Evolutionary conservation across 2,797 vertebrate genomes (phyloP).

Genomic region (Cyprinella venusta): DNA sequence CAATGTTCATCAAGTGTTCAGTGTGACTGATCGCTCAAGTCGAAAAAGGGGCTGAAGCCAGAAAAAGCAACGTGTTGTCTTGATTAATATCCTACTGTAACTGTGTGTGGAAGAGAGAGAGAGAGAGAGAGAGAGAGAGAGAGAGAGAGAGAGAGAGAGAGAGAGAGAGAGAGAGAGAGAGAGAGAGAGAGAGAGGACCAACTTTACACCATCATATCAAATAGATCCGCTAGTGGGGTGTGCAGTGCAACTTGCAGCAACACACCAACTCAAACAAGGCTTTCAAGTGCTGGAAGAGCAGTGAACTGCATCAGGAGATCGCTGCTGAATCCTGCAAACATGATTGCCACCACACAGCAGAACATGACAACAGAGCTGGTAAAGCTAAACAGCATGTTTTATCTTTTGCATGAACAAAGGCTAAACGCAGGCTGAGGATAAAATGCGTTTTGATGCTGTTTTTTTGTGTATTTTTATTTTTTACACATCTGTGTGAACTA

Average conservation of each 20-base stretch:
- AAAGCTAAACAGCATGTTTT: conserved; percentile 58
- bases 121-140: conserved; percentile 27
- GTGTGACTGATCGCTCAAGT: conserved; percentile 6
- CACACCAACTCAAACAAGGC: conserved; percentile 45
- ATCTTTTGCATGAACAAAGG: neutral
- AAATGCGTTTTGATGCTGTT: neutral
- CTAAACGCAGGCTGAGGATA: neutral
- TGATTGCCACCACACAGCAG: conserved; percentile 86
- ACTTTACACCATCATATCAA: conserved; percentile 43
- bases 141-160: conserved; percentile 38
- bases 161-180: conserved; percentile 48
- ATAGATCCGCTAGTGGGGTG: conserved; percentile 38
- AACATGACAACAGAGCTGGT: conserved; percentile 84
- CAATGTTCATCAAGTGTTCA: conserved; percentile 1
- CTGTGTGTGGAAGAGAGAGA: conserved; percentile 18
- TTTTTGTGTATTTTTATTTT: neutral
- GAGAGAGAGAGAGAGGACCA: conserved; percentile 29
- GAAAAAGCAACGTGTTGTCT: conserved; percentile 50
- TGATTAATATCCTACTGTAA: conserved; percentile 63
- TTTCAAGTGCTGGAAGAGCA: conserved; percentile 36
- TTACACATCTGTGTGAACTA: conserved; percentile 16
- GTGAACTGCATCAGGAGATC: conserved; percentile 19
- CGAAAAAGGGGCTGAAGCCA: neutral
- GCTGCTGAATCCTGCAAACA: conserved; percentile 64
- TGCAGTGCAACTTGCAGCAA: conserved; percentile 51